Conservation (phyloP, 2,113 vertebrate species). For the Geococcyx californianus region DNA sequence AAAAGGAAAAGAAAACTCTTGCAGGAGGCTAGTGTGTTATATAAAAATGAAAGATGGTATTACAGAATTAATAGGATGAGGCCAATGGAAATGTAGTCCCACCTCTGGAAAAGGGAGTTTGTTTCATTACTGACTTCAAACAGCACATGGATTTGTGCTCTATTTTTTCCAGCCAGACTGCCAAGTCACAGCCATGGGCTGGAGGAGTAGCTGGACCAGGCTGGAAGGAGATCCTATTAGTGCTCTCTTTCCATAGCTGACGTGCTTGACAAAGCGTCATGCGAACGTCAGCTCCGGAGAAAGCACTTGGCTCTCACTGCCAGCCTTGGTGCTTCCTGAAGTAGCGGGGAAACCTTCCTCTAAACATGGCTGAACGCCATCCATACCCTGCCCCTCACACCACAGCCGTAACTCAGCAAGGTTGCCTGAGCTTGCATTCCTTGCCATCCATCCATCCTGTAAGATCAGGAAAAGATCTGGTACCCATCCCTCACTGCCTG, state of each 20-base stretch:
- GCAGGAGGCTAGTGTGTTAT: background rate
- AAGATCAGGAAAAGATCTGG: background rate
- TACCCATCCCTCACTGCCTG: background rate
- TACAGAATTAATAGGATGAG: slow-evolving; percentile 22
- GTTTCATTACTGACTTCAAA: slow-evolving; percentile 35
- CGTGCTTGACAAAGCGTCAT: background rate
- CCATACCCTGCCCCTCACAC: accelerated
- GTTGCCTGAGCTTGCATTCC: background rate
- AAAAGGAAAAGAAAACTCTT: slow-evolving; percentile 31
- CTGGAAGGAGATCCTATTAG: background rate
- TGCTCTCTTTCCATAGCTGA: background rate
- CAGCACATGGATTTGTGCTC: slow-evolving; percentile 21
- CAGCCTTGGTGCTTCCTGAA: background rate
- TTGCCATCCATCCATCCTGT: background rate
- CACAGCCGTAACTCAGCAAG: background rate
- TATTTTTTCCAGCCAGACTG: slow-evolving; percentile 21
- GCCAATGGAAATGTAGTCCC: slow-evolving; percentile 31
- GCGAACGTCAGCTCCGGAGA: background rate
- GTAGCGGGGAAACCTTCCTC: background rate
- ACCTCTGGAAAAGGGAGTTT: slow-evolving; percentile 39
- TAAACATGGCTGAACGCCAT: background rate
- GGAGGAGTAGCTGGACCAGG: background rate
- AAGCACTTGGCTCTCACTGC: background rate
- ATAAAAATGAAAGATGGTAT: slow-evolving; percentile 2
- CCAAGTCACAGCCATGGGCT: slow-evolving; percentile 12